Conservation (phyloP, 1,140 invertebrate species). For the Leptonema lineaticorne region DNA sequence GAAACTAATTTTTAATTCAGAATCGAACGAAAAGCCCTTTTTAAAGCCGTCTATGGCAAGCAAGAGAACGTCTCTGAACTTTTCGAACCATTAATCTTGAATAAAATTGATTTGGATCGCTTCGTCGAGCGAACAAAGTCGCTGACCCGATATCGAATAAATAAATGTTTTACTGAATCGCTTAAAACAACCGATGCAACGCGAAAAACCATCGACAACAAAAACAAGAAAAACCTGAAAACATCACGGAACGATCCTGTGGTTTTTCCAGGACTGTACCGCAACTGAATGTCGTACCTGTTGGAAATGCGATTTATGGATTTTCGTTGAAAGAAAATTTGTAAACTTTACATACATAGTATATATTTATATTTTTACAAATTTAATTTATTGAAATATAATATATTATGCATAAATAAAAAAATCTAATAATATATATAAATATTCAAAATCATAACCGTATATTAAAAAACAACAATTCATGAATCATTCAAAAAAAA, state of each 20-base stretch:
- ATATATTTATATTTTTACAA: too few species aligned
- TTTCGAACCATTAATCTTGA: too few species aligned
- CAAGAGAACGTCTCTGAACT: background rate
- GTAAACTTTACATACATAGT: too few species aligned
- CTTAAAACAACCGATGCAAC: constrained; percentile 24
- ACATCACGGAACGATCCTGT: background rate
- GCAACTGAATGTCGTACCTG: constrained; percentile 8
- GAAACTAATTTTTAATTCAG: too few species aligned
- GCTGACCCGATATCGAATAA: constrained; percentile 16
- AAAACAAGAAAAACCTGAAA: background rate
- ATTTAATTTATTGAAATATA: too few species aligned
- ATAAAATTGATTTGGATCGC: too few species aligned
- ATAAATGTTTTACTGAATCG: constrained; percentile 21
- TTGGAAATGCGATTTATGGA: constrained; percentile 7
- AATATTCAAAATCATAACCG: too few species aligned
- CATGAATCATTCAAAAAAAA: too few species aligned
- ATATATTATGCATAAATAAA: too few species aligned
- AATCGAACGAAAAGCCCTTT: too few species aligned
- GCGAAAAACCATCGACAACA: background rate
- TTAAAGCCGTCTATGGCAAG: background rate
- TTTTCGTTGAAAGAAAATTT: background rate
- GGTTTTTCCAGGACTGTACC: background rate
- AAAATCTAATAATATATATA: too few species aligned
- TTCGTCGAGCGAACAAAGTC: constrained; percentile 16
- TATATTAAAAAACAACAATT: too few species aligned